These are phyloP conservation scores for Marronus borbonicus DNA, from an alignment of 2,888 invertebrate species.

Conservation along the genomic window DNA sequence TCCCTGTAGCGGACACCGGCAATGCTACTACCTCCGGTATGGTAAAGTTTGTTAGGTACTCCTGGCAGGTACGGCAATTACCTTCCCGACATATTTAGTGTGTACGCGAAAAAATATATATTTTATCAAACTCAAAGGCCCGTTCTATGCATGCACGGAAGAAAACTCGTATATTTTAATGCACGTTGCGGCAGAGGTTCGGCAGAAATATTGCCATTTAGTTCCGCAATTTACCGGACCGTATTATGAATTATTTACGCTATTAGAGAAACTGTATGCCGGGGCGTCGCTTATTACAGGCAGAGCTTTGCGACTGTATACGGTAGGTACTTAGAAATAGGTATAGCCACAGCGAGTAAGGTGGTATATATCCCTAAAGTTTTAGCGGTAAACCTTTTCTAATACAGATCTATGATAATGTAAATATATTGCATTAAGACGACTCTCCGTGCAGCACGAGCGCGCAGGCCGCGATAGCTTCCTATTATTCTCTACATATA, in stretches of 20 bases:
- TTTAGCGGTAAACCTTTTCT: conserved; percentile 50
- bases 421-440: conserved; percentile 47
- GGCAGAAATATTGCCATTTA: conserved; percentile 46
- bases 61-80: conserved; percentile 28
- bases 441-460: conserved; percentile 18
- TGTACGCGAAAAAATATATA: conserved; percentile 6
- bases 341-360: background rate
- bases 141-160: conserved; percentile 23
- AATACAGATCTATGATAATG: conserved; percentile 53
- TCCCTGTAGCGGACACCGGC: background rate
- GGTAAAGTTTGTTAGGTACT: background rate
- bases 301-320: background rate
- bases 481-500: background rate
- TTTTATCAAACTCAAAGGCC: conserved; percentile 10
- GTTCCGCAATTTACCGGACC: conserved; percentile 50
- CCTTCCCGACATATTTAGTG: background rate
- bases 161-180: conserved; percentile 39
- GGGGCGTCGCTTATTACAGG: conserved; percentile 35
- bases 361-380: conserved; percentile 42
- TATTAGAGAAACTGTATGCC: conserved; percentile 46
- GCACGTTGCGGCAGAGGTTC: conserved; percentile 21
- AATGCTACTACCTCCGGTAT: too few relatives aligned
- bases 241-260: conserved; percentile 52
- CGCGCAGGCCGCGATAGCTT: conserved; percentile 14
- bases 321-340: background rate